A percentile compares a stretch with the other conserved stretches of the same genome.
Evolutionary conservation across 2,113 vertebrate genomes (phyloP).

Genomic region (Cephalopterus ornatus): DNA sequence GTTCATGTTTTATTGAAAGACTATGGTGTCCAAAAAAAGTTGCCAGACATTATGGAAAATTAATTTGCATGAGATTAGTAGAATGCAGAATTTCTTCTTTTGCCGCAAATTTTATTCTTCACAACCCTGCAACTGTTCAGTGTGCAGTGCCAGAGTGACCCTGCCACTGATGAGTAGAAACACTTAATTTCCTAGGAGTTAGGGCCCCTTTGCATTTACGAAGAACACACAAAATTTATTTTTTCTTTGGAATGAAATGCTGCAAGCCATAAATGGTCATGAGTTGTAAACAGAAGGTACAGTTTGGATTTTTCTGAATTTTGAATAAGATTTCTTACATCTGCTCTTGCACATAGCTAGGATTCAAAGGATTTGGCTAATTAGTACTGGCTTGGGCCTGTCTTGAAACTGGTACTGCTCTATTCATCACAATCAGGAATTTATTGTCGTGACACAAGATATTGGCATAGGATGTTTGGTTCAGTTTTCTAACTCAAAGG

Average conservation of each 20-base stretch:
- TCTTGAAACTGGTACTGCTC: neutral
- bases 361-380: neutral
- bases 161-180: neutral
- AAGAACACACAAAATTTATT: neutral
- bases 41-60: conserved; percentile 60
- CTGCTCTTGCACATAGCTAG: neutral
- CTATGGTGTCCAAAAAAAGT: conserved; percentile 20
- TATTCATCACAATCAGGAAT: neutral
- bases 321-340: neutral
- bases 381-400: neutral
- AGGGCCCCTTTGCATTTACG: neutral
- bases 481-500: neutral
- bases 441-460: neutral
- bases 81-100: conserved; percentile 43
- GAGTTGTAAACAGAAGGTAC: neutral
- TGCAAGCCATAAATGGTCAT: neutral
- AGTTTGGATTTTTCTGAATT: neutral
- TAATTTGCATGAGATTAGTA: conserved; percentile 21
- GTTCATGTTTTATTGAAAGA: conserved; percentile 75
- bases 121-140: neutral
- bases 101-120: neutral
- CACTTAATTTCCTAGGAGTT: neutral
- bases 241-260: neutral
- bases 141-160: neutral
- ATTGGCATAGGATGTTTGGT: neutral